These are phyloP conservation scores for Drosophila novamexicana DNA, from an alignment of 1,140 invertebrate genomes.

Conservation along the genomic window DNA sequence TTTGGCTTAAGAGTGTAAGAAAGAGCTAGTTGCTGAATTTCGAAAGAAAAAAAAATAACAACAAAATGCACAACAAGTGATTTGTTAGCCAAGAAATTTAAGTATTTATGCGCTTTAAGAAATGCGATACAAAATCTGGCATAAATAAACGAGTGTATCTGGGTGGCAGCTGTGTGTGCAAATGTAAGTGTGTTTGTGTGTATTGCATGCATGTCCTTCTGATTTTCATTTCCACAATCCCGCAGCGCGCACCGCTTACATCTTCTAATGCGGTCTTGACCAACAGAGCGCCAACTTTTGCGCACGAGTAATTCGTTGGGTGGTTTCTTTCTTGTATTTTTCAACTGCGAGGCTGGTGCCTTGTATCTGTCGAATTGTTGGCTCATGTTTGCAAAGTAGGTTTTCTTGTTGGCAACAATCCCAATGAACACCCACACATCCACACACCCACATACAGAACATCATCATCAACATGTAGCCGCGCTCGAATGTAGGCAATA, in stretches of 20 bases:
- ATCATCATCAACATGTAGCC: not conserved
- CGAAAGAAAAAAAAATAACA: too few species aligned
- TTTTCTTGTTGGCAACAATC: constrained; percentile 58
- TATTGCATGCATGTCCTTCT: not conserved
- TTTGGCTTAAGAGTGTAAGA: constrained; percentile 9
- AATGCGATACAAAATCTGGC: not conserved
- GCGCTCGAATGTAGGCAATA: constrained; percentile 42
- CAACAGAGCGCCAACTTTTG: constrained; percentile 29
- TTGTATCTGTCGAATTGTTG: constrained; percentile 33
- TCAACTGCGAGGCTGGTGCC: constrained; percentile 1
- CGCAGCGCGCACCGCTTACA: not conserved
- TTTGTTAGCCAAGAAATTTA: constrained; percentile 4
- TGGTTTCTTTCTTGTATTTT: constrained; percentile 8
- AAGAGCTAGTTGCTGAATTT: not conserved
- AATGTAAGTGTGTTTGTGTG: not conserved
- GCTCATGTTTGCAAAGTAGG: constrained; percentile 57
- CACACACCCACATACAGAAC: not conserved
- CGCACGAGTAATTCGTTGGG: constrained; percentile 22
- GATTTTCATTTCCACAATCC: not conserved
- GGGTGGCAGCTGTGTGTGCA: not conserved
- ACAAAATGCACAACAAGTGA: not conserved
- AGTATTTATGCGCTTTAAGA: not conserved
- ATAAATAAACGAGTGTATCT: not conserved
- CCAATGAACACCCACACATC: constrained; percentile 23
- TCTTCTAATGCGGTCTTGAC: constrained; percentile 32